Percentiles rank a stretch among this genome's conserved stretches.
Evolutionary conservation across 2,113 vertebrate species (phyloP).

Genomic region (Ursus arctos): DNA sequence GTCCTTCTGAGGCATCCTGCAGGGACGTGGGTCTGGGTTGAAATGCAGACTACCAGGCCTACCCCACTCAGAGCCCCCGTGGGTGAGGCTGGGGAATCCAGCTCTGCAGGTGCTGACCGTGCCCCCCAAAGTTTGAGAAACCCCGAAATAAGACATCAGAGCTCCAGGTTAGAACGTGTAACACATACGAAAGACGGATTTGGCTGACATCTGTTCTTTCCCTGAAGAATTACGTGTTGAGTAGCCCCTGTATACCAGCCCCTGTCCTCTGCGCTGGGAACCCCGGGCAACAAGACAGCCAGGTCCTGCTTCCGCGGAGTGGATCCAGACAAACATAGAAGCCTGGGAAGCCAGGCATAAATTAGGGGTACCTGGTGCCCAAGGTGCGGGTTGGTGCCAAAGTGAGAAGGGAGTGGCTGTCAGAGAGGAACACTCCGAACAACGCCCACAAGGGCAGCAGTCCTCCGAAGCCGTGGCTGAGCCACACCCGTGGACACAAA

Average conservation of each 20-base stretch:
- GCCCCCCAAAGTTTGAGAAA: neutral
- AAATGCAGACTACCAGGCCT: neutral
- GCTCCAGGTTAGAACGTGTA: neutral
- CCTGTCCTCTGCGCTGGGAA: neutral
- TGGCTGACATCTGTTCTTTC: neutral
- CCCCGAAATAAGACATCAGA: neutral
- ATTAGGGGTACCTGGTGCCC: fast-evolving
- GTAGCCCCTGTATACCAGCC: neutral
- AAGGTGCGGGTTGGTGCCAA: fast-evolving
- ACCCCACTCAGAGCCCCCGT: neutral
- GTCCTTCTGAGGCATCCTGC: neutral
- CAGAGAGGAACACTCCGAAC: no score
- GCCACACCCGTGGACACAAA: neutral
- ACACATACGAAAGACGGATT: fast-evolving
- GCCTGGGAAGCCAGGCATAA: neutral
- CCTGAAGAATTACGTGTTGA: neutral
- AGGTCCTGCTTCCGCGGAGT: fast-evolving
- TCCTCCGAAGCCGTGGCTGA: neutral
- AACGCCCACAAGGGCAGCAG: neutral
- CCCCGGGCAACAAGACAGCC: neutral
- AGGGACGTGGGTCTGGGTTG: neutral
- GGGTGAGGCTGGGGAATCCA: fast-evolving
- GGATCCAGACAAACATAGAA: no score
- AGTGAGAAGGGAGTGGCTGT: neutral
- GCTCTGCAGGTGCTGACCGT: fast-evolving